Evolutionary conservation across 2,888 invertebrate genomes (phyloP).

Genomic region (Serripes groenlandicus): DNA sequence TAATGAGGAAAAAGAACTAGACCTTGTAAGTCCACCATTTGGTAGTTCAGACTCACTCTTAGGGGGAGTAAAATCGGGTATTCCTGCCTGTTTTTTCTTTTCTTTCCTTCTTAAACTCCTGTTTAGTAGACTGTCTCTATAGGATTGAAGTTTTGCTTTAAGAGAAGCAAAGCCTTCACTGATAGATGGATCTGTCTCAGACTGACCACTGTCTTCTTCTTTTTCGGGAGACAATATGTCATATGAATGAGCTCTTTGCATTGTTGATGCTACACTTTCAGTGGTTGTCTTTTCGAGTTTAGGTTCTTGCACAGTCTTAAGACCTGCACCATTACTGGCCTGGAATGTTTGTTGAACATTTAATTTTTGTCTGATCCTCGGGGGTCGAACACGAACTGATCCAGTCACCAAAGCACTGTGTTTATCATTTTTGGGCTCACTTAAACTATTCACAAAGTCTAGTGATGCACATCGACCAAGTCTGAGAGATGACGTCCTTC

Average conservation of each 20-base stretch:
- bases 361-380: constrained; percentile 47
- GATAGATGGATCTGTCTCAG: constrained; percentile 44
- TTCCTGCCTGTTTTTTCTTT: constrained; percentile 46
- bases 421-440: constrained; percentile 35
- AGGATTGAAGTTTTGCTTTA: constrained; percentile 82
- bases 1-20: constrained; percentile 72
- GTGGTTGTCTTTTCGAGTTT: constrained; percentile 34
- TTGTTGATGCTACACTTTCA: constrained; percentile 4
- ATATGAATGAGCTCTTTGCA: constrained; percentile 70
- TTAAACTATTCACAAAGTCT: constrained; percentile 52
- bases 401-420: constrained; percentile 58
- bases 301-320: constrained; percentile 38
- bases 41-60: constrained; percentile 50
- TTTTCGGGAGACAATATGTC: constrained; percentile 62
- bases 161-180: constrained; percentile 75
- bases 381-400: constrained; percentile 59
- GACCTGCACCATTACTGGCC: constrained; percentile 27
- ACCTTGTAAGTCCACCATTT: constrained; percentile 70
- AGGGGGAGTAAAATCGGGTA: constrained; percentile 37
- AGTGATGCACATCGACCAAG: constrained; percentile 60
- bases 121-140: constrained; percentile 76
- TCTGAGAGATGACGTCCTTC: constrained; percentile 70
- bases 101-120: constrained; percentile 63
- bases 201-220: constrained; percentile 36
- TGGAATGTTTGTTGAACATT: constrained; percentile 47